Conservation (phyloP, 2,113 vertebrate genomes). For the Zosterops lateralis region DNA sequence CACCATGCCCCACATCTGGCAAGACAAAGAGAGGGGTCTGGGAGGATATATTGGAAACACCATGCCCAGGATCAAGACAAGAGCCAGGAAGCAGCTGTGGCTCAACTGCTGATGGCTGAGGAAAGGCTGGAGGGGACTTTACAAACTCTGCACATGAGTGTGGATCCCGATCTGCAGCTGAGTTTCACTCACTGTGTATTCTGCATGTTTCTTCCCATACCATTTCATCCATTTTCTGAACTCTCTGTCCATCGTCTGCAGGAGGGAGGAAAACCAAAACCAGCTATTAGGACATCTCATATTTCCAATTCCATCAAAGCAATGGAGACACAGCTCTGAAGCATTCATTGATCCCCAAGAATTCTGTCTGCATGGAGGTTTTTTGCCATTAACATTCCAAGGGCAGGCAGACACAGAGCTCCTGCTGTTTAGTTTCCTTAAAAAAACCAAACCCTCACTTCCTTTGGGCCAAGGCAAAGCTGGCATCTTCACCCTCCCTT, state of each 20-base stretch:
- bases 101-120: not conserved
- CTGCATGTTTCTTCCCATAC: slow-evolving; percentile 98
- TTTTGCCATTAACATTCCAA: not conserved
- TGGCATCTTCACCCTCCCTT: not conserved
- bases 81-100: not conserved
- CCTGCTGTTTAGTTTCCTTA: not conserved
- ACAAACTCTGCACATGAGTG: not conserved
- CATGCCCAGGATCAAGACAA: not conserved
- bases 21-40: not conserved
- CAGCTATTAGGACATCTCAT: not conserved
- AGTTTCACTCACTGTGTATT: slow-evolving; percentile 93
- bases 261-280: not conserved
- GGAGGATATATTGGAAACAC: not conserved
- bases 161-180: not conserved
- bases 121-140: not conserved
- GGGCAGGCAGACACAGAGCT: not conserved
- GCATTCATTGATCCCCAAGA: not conserved
- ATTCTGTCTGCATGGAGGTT: rapidly evolving
- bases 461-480: not conserved
- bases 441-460: not conserved
- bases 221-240: slow-evolving; percentile 99
- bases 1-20: not conserved
- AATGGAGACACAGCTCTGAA: not conserved
- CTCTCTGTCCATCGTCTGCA: slow-evolving; percentile 94
- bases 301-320: not conserved